phyloP scores from a whole-genome alignment of 2,113 vertebrate genomes.

The Trinectes maculatus region DNA sequence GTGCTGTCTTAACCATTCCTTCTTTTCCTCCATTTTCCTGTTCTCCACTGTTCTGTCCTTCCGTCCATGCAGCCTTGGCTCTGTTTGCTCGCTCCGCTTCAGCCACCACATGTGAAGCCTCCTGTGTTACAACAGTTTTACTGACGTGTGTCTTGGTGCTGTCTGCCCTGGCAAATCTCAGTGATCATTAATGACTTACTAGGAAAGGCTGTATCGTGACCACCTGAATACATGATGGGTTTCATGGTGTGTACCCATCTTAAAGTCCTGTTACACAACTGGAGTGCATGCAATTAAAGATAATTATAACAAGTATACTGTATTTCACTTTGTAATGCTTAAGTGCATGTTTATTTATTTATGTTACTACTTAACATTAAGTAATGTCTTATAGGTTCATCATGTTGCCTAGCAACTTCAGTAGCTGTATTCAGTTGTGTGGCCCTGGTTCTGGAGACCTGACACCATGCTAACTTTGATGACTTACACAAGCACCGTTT shows the following conservation, averaged over 20 bases:
- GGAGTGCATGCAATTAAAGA: neutral
- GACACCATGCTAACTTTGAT: neutral
- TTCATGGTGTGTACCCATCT: neutral
- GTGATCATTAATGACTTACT: too few species aligned
- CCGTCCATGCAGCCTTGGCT: conserved; percentile 32
- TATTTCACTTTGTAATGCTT: neutral
- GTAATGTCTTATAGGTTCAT: neutral
- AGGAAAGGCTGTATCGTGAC: too few species aligned
- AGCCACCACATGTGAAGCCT: conserved; percentile 43
- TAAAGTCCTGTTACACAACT: neutral
- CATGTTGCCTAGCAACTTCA: too few species aligned
- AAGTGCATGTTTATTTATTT: neutral
- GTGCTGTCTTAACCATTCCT: conserved; percentile 4
- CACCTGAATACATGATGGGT: too few species aligned
- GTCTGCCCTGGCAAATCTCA: conserved; percentile 20
- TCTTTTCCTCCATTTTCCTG: neutral
- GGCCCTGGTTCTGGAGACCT: neutral
- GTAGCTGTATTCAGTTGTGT: neutral
- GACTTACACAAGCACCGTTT: neutral
- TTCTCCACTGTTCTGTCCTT: conserved; percentile 6
- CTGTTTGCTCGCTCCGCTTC: conserved; percentile 36
- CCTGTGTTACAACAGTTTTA: conserved; percentile 13
- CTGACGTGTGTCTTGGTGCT: conserved; percentile 9
- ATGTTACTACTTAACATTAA: neutral
- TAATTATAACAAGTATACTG: neutral